A percentile compares a stretch with the other conserved stretches of the same genome.
Evolutionary conservation across 2,113 vertebrate species (phyloP).

Genomic region (Geococcyx californianus): DNA sequence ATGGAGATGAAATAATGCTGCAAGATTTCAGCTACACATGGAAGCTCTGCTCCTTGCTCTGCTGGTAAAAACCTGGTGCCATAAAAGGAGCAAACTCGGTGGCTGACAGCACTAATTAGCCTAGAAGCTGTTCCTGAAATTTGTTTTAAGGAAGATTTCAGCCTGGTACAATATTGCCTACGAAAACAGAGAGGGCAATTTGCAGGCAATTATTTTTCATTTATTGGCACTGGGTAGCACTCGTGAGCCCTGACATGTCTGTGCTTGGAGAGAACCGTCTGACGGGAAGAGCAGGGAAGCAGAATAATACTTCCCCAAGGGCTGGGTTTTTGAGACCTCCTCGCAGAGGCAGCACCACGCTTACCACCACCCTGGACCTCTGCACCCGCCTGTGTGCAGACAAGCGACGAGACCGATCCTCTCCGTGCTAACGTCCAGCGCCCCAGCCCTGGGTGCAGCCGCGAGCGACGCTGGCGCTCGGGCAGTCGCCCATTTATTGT

Average conservation of each 20-base stretch:
- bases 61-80: not conserved
- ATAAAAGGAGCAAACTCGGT: not conserved
- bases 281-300: not conserved
- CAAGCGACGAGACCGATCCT: too few species aligned
- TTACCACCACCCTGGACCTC: not conserved
- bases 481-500: rapidly evolving
- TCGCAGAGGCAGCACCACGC: not conserved
- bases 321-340: not conserved
- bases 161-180: not conserved
- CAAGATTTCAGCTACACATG: not conserved
- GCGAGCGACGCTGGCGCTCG: not conserved
- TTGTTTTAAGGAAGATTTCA: not conserved
- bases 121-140: not conserved
- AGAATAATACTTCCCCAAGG: not conserved
- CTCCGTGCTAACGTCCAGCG: rapidly evolving
- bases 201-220: not conserved
- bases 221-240: not conserved
- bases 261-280: not conserved
- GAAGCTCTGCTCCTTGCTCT: not conserved
- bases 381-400: rapidly evolving
- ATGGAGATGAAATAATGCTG: not conserved
- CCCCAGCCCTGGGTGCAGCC: not conserved
- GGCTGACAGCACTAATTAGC: not conserved
- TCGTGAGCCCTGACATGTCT: rapidly evolving
- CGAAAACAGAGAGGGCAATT: not conserved